phyloP scores from a whole-genome alignment of 2,113 vertebrate genomes.

The Pyrgilauda ruficollis region DNA sequence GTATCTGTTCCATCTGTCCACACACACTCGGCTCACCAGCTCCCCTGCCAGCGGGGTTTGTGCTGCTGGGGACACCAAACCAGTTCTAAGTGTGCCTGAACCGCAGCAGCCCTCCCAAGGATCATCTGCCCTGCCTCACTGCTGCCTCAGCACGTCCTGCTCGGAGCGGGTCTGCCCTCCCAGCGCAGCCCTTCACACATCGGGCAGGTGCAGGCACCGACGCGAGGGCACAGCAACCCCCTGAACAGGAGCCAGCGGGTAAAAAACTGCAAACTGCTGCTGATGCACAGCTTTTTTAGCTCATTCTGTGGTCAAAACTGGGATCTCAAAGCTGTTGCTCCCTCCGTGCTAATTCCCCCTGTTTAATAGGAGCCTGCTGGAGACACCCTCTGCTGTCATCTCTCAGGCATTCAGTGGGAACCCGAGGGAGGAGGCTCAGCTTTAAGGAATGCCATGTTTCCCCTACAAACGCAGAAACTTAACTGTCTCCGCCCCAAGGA shows the following conservation, averaged over 20 bases:
- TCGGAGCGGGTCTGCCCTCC: background rate
- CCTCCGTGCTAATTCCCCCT: background rate
- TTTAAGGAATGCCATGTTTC: constrained; percentile 56
- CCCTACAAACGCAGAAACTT: constrained; percentile 3
- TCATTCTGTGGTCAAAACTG: constrained; percentile 17
- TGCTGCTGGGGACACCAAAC: background rate
- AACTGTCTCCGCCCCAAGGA: constrained; percentile 30
- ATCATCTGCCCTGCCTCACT: background rate
- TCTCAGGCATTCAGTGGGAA: constrained; percentile 57
- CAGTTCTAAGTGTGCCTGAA: background rate
- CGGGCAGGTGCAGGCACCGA: background rate
- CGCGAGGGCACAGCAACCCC: background rate
- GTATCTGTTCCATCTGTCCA: background rate
- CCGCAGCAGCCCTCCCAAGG: background rate
- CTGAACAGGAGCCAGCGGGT: background rate
- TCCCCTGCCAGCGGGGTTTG: background rate
- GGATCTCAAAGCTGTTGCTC: background rate
- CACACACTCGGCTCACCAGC: background rate
- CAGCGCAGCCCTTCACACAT: background rate
- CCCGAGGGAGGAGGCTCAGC: constrained; percentile 59
- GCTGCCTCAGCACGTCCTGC: background rate
- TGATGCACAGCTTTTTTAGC: background rate
- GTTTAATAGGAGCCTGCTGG: constrained; percentile 45
- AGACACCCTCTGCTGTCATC: constrained; percentile 61
- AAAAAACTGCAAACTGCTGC: background rate